Conservation (phyloP, 2,888 invertebrate species). For the Meiosimyza platycephala region DNA sequence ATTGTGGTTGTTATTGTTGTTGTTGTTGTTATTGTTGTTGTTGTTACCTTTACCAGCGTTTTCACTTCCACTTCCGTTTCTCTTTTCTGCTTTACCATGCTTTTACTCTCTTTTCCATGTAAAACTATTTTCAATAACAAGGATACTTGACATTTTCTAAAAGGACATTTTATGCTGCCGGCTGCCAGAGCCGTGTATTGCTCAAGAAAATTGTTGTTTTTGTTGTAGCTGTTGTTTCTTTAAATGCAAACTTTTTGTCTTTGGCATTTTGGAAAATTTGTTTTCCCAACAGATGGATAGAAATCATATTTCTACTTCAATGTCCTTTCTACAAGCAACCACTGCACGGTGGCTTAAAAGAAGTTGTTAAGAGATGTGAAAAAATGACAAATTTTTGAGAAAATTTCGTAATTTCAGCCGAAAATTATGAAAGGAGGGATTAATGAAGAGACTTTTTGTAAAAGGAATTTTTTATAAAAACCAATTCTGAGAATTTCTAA, state of each 20-base stretch:
- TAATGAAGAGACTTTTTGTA: too few species aligned
- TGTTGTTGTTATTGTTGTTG: too few species aligned
- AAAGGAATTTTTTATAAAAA: too few species aligned
- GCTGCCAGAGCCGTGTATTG: conserved; percentile 20
- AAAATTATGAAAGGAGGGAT: too few species aligned
- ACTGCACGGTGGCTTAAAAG: too few species aligned
- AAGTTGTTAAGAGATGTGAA: too few species aligned
- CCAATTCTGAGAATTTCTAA: too few species aligned
- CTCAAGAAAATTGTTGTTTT: conserved; percentile 39
- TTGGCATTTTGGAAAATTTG: conserved; percentile 41
- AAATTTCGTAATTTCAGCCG: too few species aligned
- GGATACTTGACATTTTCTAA: conserved; percentile 42
- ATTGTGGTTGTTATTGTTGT: conserved; percentile 40
- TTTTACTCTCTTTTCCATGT: conserved; percentile 35
- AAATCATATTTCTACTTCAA: conserved; percentile 13
- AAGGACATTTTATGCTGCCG: conserved; percentile 38
- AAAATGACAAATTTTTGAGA: too few species aligned
- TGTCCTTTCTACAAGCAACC: too few species aligned
- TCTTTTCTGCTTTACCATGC: conserved; percentile 45
- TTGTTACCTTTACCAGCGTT: background rate
- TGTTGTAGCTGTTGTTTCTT: conserved; percentile 29
- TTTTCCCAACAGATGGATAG: conserved; percentile 19
- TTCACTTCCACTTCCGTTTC: conserved; percentile 26
- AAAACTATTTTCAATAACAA: conserved; percentile 34
- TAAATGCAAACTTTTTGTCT: conserved; percentile 42